Evolutionary conservation across 92 coral and sea anemone genomes (phyloP), one percentile per base, ranked within the genome.

Genomic region (Paramuricea clavata): DNA sequence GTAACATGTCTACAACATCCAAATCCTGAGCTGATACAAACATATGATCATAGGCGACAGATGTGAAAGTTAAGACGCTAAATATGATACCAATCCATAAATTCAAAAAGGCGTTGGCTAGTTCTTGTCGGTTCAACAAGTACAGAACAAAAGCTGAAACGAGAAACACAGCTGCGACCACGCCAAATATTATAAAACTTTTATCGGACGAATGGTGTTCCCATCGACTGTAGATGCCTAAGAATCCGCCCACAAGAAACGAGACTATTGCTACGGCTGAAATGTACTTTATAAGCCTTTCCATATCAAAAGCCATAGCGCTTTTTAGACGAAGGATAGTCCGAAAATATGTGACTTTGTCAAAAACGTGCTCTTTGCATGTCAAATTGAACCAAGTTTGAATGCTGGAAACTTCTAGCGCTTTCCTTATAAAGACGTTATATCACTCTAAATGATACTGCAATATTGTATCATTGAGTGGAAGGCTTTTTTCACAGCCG

Each of bases 31-130:
- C 81, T 0, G 98, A 93, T 49, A 92, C 94, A 57, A 93, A 87
- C 60, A 89, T 76, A 74, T 97, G 99, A 47, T 97, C 99, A 49
- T 93, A 93, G 5, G 99, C 96, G 28, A 97, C 95, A 49, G 94
- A 95, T 11, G 98, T 97, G 89, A 97, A 97, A 36, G 99, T 89
- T 26, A 97, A 67, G 0, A 97, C 99, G 72, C 99, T 97, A 91
- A 91, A 97, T 23, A 94, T 84, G 21, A 97, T 88, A 30, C 99
- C 99, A 83, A 97, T 87, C 99, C 99, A 97, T 31, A 97, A 88
- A 52, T 95, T 76, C 23, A 90, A 80, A 28, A 93, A 94, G 71
- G 91, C 94, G 49, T 83, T 54, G 7, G 93, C 95, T 77, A 97
- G 93, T 13, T 94, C 95, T 76, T 64, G 87, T 86, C 95, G 95